These are phyloP conservation scores for Torymus texanus DNA, from an alignment of 2,888 invertebrate genomes.

Conservation along the genomic window DNA sequence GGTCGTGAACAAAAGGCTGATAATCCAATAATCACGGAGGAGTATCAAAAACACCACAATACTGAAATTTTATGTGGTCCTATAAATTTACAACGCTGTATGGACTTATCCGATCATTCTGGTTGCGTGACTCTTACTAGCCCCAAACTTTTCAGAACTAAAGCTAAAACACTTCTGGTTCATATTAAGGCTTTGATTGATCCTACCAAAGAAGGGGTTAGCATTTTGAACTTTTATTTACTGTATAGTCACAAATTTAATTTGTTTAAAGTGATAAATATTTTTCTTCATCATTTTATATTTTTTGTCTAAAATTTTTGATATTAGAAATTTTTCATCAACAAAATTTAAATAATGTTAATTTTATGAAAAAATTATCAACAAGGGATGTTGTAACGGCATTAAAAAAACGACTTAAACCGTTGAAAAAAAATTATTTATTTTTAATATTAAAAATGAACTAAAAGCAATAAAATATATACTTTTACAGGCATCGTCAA, in stretches of 20 bases:
- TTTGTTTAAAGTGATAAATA: too few relatives aligned
- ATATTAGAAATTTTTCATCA: too few relatives aligned
- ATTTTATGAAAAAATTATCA: too few relatives aligned
- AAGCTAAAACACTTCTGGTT: constrained; percentile 86
- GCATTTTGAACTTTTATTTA: constrained; percentile 47
- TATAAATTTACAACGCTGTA: constrained; percentile 85
- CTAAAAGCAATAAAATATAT: background rate
- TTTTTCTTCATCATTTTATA: too few relatives aligned
- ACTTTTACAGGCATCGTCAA: constrained; percentile 62
- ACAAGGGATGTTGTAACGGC: too few relatives aligned
- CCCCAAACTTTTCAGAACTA: constrained; percentile 86
- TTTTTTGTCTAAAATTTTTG: too few relatives aligned
- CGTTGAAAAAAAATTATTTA: too few relatives aligned
- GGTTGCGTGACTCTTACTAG: constrained; percentile 92
- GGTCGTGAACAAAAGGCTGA: constrained; percentile 75
- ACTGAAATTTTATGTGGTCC: constrained; percentile 95
- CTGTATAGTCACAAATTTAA: too few relatives aligned
- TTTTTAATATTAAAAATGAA: too few relatives aligned
- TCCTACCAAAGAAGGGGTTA: constrained; percentile 79
- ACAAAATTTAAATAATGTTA: too few relatives aligned
- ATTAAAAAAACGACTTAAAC: too few relatives aligned
- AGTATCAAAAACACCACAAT: constrained; percentile 90
- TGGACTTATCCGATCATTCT: constrained; percentile 90
- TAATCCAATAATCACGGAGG: constrained; percentile 86
- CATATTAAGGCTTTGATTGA: constrained; percentile 86